These are phyloP conservation scores for Drosophila yooni DNA, from an alignment of 2,888 invertebrate species.

Conservation along the genomic window DNA sequence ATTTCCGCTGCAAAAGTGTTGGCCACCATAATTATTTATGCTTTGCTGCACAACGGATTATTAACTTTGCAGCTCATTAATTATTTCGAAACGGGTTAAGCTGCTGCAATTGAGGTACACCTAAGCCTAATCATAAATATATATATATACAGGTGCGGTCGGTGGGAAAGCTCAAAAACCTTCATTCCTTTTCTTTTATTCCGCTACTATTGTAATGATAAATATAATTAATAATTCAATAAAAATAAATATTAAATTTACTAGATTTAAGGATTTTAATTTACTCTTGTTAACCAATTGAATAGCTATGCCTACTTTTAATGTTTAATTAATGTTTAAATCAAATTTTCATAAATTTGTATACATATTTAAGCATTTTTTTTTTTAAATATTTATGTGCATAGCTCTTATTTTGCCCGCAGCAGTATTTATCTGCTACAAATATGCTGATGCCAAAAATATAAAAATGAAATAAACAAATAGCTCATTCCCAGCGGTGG, in stretches of 20 bases:
- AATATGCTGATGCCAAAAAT: slow-evolving; percentile 11
- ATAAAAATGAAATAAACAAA: slow-evolving; percentile 29
- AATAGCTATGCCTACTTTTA: neutral
- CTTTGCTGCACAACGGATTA: slow-evolving; percentile 40
- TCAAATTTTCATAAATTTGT: neutral
- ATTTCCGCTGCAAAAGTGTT: slow-evolving; percentile 66
- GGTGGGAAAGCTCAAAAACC: neutral
- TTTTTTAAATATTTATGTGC: neutral
- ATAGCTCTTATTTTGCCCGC: neutral
- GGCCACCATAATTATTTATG: slow-evolving; percentile 31
- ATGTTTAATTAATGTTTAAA: too few relatives aligned
- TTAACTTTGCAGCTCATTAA: slow-evolving; percentile 66
- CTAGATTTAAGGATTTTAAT: neutral
- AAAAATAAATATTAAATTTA: neutral
- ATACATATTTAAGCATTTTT: neutral
- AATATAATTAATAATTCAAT: neutral
- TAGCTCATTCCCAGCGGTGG: slow-evolving; percentile 43
- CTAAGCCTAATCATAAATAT: neutral
- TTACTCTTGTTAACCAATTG: neutral
- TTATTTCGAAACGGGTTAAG: slow-evolving; percentile 47
- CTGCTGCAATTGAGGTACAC: slow-evolving; percentile 36
- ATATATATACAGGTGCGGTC: neutral
- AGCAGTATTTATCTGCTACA: slow-evolving; percentile 8
- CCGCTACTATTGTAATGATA: too few relatives aligned
- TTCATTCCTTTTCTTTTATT: too few relatives aligned